phyloP scores from a whole-genome alignment of 2,113 vertebrate species.

The Brachypodius melanocephalos region DNA sequence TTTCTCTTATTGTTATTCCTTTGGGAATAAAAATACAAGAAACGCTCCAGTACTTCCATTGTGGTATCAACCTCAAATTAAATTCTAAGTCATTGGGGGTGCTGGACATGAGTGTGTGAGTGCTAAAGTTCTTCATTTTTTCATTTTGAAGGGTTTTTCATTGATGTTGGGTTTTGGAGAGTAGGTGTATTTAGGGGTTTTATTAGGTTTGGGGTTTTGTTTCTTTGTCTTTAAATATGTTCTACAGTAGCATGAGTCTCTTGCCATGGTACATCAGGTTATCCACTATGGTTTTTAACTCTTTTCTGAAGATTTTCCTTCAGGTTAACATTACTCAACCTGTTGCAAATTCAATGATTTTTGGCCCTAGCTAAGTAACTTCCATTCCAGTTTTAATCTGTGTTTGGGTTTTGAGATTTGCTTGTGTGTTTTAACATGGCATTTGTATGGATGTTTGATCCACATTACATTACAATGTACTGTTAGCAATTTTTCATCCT shows the following conservation, averaged over 20 bases:
- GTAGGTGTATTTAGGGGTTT: fast-evolving
- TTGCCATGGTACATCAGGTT: background rate
- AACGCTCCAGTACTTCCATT: background rate
- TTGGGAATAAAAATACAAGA: background rate
- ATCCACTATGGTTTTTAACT: background rate
- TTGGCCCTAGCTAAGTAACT: background rate
- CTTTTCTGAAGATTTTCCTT: background rate
- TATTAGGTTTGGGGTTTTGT: background rate
- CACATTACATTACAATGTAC: background rate
- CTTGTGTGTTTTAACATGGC: background rate
- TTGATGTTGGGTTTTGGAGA: background rate
- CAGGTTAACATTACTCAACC: background rate
- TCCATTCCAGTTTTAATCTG: background rate
- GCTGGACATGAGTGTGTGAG: background rate
- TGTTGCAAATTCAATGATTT: background rate
- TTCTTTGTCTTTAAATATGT: background rate
- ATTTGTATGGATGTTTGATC: background rate
- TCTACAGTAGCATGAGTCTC: background rate
- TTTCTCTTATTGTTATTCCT: background rate
- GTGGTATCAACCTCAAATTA: background rate
- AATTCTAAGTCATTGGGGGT: background rate
- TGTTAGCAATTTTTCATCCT: background rate
- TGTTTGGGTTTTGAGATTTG: background rate
- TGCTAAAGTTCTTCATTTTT: background rate
- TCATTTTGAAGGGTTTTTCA: background rate